These are phyloP conservation scores for Dioctria rufipes DNA, from an alignment of 2,888 invertebrate genomes.

Conservation along the genomic window DNA sequence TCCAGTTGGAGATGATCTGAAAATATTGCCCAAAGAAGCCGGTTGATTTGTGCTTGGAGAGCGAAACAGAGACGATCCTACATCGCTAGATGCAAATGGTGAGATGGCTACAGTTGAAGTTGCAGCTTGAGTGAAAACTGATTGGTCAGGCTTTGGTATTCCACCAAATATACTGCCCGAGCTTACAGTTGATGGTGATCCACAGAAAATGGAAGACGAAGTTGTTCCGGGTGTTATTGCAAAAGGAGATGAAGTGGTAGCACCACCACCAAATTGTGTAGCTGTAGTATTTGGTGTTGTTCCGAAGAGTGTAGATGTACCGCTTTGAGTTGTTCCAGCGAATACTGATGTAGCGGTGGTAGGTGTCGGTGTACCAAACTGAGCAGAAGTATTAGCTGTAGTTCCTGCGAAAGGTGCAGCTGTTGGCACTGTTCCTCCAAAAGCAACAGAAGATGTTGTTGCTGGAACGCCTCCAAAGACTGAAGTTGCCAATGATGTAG, in stretches of 20 bases:
- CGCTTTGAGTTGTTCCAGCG: not conserved
- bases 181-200: not conserved
- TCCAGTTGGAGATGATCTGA: slow-evolving; percentile 55
- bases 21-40: slow-evolving; percentile 62
- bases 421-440: slow-evolving; percentile 42
- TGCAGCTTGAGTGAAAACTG: slow-evolving; percentile 63
- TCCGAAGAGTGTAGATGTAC: slow-evolving; percentile 9
- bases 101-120: slow-evolving; percentile 37
- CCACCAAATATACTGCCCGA: slow-evolving; percentile 65
- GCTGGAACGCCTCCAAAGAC: slow-evolving; percentile 24
- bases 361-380: not conserved
- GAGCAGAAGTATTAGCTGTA: not conserved
- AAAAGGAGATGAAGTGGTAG: slow-evolving; percentile 14
- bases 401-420: slow-evolving; percentile 49
- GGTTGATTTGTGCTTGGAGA: slow-evolving; percentile 22
- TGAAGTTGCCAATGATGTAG: not conserved
- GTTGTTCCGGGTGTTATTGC: slow-evolving; percentile 53
- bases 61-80: slow-evolving; percentile 5
- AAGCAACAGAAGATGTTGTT: slow-evolving; percentile 53
- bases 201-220: slow-evolving; percentile 26
- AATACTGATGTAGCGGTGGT: not conserved
- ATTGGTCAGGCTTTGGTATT: slow-evolving; percentile 67
- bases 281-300: slow-evolving; percentile 53
- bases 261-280: slow-evolving; percentile 35
- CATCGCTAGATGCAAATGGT: slow-evolving; percentile 7